Base-by-base conservation (phyloP, 2,888 invertebrate genomes). In the Ethmia dodecea region DNA sequence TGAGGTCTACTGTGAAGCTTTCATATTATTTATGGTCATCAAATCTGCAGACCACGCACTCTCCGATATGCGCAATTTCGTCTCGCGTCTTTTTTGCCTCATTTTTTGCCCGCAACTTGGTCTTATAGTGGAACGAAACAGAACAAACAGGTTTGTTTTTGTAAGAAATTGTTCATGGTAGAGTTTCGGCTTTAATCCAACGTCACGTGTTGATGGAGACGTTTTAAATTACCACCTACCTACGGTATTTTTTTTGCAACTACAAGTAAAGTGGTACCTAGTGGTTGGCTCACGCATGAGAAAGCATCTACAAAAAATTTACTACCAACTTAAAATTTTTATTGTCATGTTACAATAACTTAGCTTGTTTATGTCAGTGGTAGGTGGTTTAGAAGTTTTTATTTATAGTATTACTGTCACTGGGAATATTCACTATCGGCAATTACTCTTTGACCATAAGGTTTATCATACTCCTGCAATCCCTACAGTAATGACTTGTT, bases 131-230 rank as follows among this genome's bases (percentile, higher is more conserved):
- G 53, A 67, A 60, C 60, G 60, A 62, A 67, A 63, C 60, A 55
- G 52, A 65, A 62, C 61, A 70, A 71, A 71, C 71, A 62, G 63
- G 65, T 60, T 58, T 40, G 47, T 69, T 72, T 70, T 69, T 71
- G 48, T 59, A 37, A 38, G 47, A 53, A 49, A 53, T 48, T 54
- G 63, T 60, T 57, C 54, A 64, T 57, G 53, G 51, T 49, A 49
- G 55, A 58, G 55, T 50, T 62, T 70, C 49, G 58, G 50, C 43
- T 57, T 60, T 49, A 56, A 60, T 42, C 41, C 37, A 47, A 40
- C 45, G 53, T 49, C 45, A 52, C 45, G 50, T 44, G n/a, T 45
- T 49, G 49, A 49, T 49, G 44, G 57, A 61, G 56, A 54, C 58
- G 57, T 59, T 66, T 64, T 55, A 59, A 60, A 62, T 66, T 63